These are phyloP conservation scores for Ephestia elutella DNA, from an alignment of 1,140 invertebrate species.

Conservation along the genomic window DNA sequence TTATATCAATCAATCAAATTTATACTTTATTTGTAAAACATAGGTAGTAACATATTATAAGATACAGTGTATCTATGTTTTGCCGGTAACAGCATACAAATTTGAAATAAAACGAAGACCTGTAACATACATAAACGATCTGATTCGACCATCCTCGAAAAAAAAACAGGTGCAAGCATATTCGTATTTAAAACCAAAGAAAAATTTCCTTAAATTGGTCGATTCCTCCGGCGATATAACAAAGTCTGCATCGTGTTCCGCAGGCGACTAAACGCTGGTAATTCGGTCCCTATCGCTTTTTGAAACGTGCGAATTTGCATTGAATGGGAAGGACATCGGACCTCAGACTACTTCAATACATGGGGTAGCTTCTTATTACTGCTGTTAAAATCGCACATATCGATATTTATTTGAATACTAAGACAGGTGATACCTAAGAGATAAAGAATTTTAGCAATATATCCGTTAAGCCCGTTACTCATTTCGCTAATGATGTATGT, in stretches of 20 bases:
- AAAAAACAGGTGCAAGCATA: neutral
- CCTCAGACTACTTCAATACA: neutral
- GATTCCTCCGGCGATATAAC: constrained; percentile 43
- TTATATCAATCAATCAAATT: too few relatives aligned
- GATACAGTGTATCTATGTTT: too few relatives aligned
- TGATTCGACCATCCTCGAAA: neutral
- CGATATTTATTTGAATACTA: too few relatives aligned
- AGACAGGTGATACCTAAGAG: too few relatives aligned
- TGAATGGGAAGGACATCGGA: constrained; percentile 65
- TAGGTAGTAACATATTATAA: too few relatives aligned
- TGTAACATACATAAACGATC: too few relatives aligned
- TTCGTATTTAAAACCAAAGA: neutral
- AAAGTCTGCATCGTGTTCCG: constrained; percentile 62
- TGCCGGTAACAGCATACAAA: too few relatives aligned
- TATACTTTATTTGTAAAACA: too few relatives aligned
- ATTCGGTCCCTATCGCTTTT: constrained; percentile 64
- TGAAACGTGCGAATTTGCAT: constrained; percentile 69
- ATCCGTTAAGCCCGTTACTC: too few relatives aligned
- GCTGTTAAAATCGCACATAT: neutral
- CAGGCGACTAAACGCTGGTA: constrained; percentile 70
- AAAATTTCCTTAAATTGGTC: neutral
- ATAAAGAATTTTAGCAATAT: too few relatives aligned
- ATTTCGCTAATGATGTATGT: too few relatives aligned
- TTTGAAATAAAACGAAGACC: too few relatives aligned
- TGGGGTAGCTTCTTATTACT: neutral